phyloP scores from a whole-genome alignment of 2,797 vertebrate species.

The Crenuchus spilurus region DNA sequence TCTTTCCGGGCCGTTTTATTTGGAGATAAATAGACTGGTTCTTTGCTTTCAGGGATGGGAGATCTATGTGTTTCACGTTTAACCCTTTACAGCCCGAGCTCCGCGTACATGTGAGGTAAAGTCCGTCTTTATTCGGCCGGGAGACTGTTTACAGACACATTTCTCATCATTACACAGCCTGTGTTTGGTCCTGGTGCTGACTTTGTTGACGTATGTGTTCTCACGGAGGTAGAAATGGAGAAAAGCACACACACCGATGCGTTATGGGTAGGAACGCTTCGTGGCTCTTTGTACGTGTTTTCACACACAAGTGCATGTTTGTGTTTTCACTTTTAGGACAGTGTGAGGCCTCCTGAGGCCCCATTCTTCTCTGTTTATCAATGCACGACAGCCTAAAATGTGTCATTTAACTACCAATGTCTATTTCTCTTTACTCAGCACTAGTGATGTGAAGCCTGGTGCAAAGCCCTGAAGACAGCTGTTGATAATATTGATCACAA shows the following conservation, averaged over 20 bases:
- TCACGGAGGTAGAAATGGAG: neutral
- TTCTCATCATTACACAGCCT: neutral
- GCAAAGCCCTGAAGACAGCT: too few species aligned
- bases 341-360: too few species aligned
- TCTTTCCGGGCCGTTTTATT: slow-evolving; percentile 41
- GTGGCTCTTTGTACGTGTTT: slow-evolving; percentile 23
- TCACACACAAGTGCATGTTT: too few species aligned
- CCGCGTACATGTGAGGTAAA: slow-evolving; percentile 77
- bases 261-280: slow-evolving; percentile 2
- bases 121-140: slow-evolving; percentile 31
- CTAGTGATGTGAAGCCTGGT: too few species aligned
- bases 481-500: too few species aligned
- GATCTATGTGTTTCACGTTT: slow-evolving; percentile 70
- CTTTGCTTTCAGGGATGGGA: slow-evolving; percentile 67
- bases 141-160: too few species aligned
- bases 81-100: slow-evolving; percentile 72
- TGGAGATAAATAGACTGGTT: slow-evolving; percentile 58
- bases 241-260: slow-evolving; percentile 4
- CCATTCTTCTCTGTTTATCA: too few species aligned
- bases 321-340: too few species aligned
- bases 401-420: too few species aligned
- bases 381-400: too few species aligned
- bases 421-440: too few species aligned
- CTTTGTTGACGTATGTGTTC: too few species aligned
- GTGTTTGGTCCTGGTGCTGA: neutral